Evolutionary conservation across 2,797 vertebrate genomes (phyloP), one percentile per base, ranked within the genome.

Genomic region (Sylvilagus floridanus): DNA sequence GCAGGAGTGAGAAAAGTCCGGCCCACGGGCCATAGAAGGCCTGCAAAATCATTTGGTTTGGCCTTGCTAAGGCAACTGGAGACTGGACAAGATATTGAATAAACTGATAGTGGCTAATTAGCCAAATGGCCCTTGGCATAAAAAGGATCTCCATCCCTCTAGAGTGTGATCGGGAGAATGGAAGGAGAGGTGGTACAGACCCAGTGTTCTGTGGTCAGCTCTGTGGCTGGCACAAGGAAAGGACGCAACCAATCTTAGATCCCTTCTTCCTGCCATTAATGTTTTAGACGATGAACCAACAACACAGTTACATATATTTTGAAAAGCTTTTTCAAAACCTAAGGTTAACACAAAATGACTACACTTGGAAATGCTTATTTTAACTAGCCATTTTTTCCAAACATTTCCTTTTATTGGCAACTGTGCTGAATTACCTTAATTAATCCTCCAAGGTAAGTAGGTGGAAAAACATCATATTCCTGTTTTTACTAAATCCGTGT

Each of bases 391-490:
- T 22, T 73, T 54, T 75, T 84, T 92, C 32, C 9, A 52, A 92
- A 84, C 6, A 24, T 75, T 86, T 85, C 17, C 10, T 85, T 0
- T 63, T 93, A 88, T 16, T 79, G 13, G 28, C 88, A 14, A 84
- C 7, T 68, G 0, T 92, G 37, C 17, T 42, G 11, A 83, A 73
- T 88, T 93, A 52, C 12, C 7, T 90, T 92, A 69, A 93, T 94
- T 8, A 95, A 66, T 57, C 65, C 19, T 52, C 19, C 42, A 81
- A 83, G 47, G 22, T 73, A 88, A 90, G 17, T 66, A 84, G 22
- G 26, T 71, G 10, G 26, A 11, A 90, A 94, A 88, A 87, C 88
- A 79, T 57, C 47, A 52, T 66, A 69, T 85, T 93, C 28, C 52
- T 13, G 60, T 72, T 96, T 87, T 71, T 54, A 75, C 9, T 71